Evolutionary conservation across 2,797 vertebrate species (phyloP), one percentile per base, ranked within the genome.

Genomic region (Microctenopoma stevenorrisi): DNA sequence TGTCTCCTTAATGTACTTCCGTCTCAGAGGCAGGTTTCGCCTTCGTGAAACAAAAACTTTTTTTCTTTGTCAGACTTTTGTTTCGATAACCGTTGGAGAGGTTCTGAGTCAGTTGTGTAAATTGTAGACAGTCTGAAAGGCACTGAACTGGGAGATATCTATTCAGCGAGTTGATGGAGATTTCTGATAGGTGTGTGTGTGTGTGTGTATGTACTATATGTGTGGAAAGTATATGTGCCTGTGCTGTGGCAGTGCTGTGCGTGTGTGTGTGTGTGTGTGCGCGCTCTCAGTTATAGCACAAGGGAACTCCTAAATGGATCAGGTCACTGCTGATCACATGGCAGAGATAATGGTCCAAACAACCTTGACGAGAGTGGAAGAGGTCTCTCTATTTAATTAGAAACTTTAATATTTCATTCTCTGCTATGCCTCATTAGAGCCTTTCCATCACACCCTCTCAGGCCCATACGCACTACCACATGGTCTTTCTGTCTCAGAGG

Each of bases 341-440:
- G 82, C 72, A 78, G 83, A 89, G 90, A 93, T 94, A 94, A 94
- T 94, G 91, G 92, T 80, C 91, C 88, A 91, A 94, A 94, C 93
- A 94, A 94, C 93, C 93, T 94, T 94, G 92, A 92, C 88, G 44
- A 88, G 83, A 90, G 89, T 87, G 85, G 77, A 91, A 88, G 86
- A 91, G 91, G 91, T 94, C 91, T 90, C 83, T 91, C 88, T 88
- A 92, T 92, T 93, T 93, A 93, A 94, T 94, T 94, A 93, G 92
- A 93, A 93, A 93, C 90, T 93, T 94, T 92, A 92, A 94, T 94
- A 94, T 93, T 94, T 94, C 92, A 93, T 93, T 91, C 86, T 92
- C 78, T 84, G 88, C 88, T 89, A 86, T 87, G 87, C 88, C 92
- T 94, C 92, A 94, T 93, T 93, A 94, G 83, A 89, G 85, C 78